Evolutionary conservation across 2,113 vertebrate species (phyloP), one percentile per base, ranked within the genome.

Genomic region (Anolis sagrei): DNA sequence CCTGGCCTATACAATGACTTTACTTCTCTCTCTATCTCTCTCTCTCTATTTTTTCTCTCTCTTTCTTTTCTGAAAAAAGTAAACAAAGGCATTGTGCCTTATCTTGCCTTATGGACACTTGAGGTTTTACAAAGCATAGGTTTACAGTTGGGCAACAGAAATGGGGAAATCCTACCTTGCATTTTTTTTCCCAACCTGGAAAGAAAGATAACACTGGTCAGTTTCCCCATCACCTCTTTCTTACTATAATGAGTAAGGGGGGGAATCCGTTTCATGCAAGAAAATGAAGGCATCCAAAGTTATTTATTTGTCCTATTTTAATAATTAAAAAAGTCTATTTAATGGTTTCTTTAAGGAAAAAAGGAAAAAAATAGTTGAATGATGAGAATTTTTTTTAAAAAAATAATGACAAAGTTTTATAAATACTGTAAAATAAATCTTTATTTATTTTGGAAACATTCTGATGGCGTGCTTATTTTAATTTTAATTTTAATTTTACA

Each of bases 261-360:
- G 29, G 51, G 16, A 32, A 18, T 9, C 36, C 18, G 9, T 80
- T 61, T 79, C 27, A 44, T 74, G 54, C 51, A 79, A 61, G 16
- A 68, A n/a, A 68, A n/a, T 27, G 25, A 29, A 68, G 29, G 32
- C 54, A 64, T 1, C 7, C 8, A 5, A 80, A 62, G 29, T 80
- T 86, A 86, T 86, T 79, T 86, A 86, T 86, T 86, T 86, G 84
- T 54, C 54, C 4, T 86, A 80, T 86, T 80, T 86, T 86, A 86
- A 74, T 85, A 73, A 79, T 80, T 27, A 72, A 85, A 32, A 70
- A 85, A 29, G 36, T 23, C 68, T 86, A 80, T 86, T 86, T 86
- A 79, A 86, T 64, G 7, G 14, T 39, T 44, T 78, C 58, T 82
- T 75, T 66, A 25, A 39, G 58, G n/a, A n/a, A n/a, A 58, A 39